Percentiles rank a stretch among this genome's conserved stretches.
These are phyloP conservation scores for Pygmarrhopalites habei DNA, from an alignment of 1,140 invertebrate species.

Conservation along the genomic window DNA sequence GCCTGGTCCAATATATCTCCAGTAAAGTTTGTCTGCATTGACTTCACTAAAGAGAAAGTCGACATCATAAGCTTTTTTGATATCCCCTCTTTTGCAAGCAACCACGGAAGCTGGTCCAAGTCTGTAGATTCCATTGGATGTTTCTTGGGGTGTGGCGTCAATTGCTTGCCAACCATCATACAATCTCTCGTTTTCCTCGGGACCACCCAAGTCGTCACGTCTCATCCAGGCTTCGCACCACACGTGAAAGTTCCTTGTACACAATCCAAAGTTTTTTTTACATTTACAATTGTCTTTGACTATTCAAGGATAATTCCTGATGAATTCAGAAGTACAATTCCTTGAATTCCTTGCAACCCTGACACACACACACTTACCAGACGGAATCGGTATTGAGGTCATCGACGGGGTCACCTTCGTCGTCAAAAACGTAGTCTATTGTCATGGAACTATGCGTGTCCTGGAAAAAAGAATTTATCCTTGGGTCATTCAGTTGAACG, in stretches of 20 bases:
- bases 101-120: slow-evolving; percentile 68
- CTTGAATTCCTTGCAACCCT: no score
- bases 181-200: slow-evolving; percentile 52
- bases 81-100: slow-evolving; percentile 73
- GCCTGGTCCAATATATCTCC: slow-evolving; percentile 70
- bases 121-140: slow-evolving; percentile 68
- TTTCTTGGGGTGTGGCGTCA: slow-evolving; percentile 85
- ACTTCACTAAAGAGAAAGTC: slow-evolving; percentile 78
- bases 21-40: slow-evolving; percentile 74
- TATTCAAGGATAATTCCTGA: no score
- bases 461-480: no score
- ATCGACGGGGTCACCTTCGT: slow-evolving; percentile 68
- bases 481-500: no score
- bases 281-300: background rate
- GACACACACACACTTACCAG: slow-evolving; percentile 60
- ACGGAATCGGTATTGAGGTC: slow-evolving; percentile 76
- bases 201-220: slow-evolving; percentile 79
- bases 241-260: slow-evolving; percentile 77
- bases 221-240: slow-evolving; percentile 95
- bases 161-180: slow-evolving; percentile 88
- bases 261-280: slow-evolving; percentile 45
- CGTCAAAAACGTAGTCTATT: slow-evolving; percentile 79
- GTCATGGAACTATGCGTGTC: slow-evolving; percentile 83
- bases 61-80: slow-evolving; percentile 69
- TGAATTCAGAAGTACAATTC: no score